Evolutionary conservation across 2,797 vertebrate genomes (phyloP), one percentile per base, ranked within the genome.

Genomic region (Pteropus rufus): DNA sequence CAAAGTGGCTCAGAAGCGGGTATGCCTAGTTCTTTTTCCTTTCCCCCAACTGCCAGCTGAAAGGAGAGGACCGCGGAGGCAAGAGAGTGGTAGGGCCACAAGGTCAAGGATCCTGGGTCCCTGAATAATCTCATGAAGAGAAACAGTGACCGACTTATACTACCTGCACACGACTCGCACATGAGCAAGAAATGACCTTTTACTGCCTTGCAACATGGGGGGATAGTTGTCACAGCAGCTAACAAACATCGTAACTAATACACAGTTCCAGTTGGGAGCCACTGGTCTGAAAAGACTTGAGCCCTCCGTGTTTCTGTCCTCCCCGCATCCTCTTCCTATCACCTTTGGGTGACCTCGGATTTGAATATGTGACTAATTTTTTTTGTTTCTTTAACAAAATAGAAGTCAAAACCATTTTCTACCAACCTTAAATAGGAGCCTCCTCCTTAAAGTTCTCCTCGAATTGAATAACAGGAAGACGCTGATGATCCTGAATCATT

Each of bases 391-490:
- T 83, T 85, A 58, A 62, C 81, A 73, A 62, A 91, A 54, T 15
- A 67, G 88, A 79, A 94, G 73, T 39, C 83, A 6, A 39, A 89
- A 85, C 73, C 75, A 10, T 70, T 89, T 89, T 41, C 91, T 91
- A 89, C 84, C 54, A 15, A 18, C 54, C 90, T 86, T 65, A 26
- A 75, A 52, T 21, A 62, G 67, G 87, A 82, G 52, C 39, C 76
- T 16, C 4, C 34, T 85, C 54, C 69, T n/a, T 36, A 29, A 31
- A 10, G 44, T 62, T 19, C 54, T 29, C 46, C 83, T 36, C 5
- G 29, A 85, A 10, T 8, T 82, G 88, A 96, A 84, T 52, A 76
- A 72, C 88, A 92, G 93, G 95, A 95, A 72, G 88, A 24, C 46
- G 29, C 54, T 34, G 88, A 72, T 52, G 91, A 60, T 65, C 65